These are phyloP conservation scores for Calypte anna DNA, from an alignment of 2,113 vertebrate genomes.

Conservation along the genomic window DNA sequence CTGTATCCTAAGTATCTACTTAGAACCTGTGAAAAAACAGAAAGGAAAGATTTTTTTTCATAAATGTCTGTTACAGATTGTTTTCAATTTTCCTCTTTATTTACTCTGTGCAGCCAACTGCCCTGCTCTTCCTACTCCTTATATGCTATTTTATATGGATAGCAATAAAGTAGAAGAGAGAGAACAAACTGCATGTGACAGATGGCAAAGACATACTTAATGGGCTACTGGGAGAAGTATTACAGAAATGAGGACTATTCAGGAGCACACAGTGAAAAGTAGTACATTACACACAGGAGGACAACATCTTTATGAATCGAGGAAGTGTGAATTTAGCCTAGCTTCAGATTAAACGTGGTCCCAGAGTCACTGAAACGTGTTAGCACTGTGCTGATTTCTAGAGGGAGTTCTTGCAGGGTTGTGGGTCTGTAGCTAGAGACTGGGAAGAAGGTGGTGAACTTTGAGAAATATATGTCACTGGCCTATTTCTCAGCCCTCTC, in stretches of 20 bases:
- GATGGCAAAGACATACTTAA: not conserved
- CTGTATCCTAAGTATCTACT: not conserved
- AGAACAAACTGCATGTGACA: not conserved
- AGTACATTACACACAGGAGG: conserved; percentile 44
- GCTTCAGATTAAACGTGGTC: not conserved
- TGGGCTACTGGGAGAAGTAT: conserved; percentile 4
- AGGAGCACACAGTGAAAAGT: not conserved
- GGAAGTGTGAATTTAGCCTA: conserved; percentile 45
- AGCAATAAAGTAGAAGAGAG: not conserved
- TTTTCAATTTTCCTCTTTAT: not conserved
- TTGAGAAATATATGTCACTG: not conserved
- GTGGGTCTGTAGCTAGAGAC: not conserved
- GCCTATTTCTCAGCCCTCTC: not conserved
- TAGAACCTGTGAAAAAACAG: not conserved
- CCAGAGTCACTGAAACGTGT: not conserved
- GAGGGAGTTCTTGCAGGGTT: not conserved
- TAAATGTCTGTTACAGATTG: not conserved
- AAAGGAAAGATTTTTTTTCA: not conserved
- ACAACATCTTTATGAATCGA: conserved; percentile 41
- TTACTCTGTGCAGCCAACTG: not conserved
- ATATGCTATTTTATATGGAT: not conserved
- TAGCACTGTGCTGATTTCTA: conserved; percentile 1
- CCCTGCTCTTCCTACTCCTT: not conserved
- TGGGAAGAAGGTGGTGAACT: not conserved
- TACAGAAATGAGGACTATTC: conserved; percentile 14